Evolutionary conservation across 2,113 vertebrate species (phyloP).

Genomic region (Egretta garzetta): DNA sequence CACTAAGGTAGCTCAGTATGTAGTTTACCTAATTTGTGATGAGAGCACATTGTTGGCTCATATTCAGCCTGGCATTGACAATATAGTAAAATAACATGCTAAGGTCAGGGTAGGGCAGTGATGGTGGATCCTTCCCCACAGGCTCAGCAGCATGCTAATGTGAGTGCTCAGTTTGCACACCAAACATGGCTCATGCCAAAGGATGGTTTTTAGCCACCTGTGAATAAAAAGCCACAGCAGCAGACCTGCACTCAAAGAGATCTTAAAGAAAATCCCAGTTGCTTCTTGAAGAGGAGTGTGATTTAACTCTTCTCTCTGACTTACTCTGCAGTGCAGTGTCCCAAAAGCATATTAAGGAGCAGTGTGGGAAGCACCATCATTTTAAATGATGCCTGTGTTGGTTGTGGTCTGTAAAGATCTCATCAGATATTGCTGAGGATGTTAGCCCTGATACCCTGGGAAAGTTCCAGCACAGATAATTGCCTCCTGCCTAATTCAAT

Average conservation of each 20-base stretch:
- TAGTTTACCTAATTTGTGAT: neutral
- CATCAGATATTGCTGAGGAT: neutral
- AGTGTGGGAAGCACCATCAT: slow-evolving; percentile 1
- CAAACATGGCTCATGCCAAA: neutral
- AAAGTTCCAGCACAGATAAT: slow-evolving; percentile 48
- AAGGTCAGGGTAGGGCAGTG: neutral
- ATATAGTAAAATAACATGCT: neutral
- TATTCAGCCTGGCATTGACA: neutral
- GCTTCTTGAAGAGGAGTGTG: neutral
- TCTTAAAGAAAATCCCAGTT: neutral
- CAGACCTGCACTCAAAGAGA: neutral
- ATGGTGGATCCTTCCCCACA: neutral
- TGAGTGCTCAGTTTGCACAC: neutral
- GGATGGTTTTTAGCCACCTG: neutral
- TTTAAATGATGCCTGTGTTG: neutral
- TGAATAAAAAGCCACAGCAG: neutral
- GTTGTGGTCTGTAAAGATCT: slow-evolving; percentile 1
- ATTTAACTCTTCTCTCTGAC: neutral
- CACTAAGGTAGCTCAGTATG: neutral
- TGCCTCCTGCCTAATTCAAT: slow-evolving; percentile 37
- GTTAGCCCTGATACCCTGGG: slow-evolving; percentile 41
- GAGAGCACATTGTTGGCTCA: rapidly evolving
- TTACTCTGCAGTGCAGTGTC: neutral
- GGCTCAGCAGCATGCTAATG: rapidly evolving
- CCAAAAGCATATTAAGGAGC: neutral